These are phyloP conservation scores for Takifugu rubripes DNA, from an alignment of 2,797 vertebrate species.

Conservation along the genomic window DNA sequence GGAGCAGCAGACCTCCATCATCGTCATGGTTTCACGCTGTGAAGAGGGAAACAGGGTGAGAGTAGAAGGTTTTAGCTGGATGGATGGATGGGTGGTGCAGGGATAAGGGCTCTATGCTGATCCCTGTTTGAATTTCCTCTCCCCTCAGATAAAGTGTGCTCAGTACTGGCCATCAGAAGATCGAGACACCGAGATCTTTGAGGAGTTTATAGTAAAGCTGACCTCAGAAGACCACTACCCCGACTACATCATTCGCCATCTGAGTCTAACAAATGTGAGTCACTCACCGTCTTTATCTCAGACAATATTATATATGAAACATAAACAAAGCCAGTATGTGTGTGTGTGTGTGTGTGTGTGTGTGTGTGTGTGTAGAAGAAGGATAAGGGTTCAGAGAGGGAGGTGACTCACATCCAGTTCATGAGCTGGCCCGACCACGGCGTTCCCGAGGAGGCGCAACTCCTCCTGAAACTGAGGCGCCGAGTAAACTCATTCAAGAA, in stretches of 20 bases:
- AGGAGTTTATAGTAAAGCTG: constrained; percentile 85
- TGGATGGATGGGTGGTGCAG: neutral
- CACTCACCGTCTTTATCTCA: neutral
- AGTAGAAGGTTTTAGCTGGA: neutral
- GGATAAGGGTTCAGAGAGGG: constrained; percentile 83
- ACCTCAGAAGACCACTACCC: constrained; percentile 81
- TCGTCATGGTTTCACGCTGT: constrained; percentile 97
- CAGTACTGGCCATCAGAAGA: constrained; percentile 90
- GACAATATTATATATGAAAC: too few species aligned
- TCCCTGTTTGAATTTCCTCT: constrained; percentile 8
- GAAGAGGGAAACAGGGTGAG: constrained; percentile 92
- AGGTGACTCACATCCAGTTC: constrained; percentile 96
- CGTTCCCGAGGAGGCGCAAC: constrained; percentile 87
- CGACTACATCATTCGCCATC: constrained; percentile 87
- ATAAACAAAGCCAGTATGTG: neutral
- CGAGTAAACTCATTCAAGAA: constrained; percentile 94
- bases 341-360: neutral
- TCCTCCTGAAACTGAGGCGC: constrained; percentile 89
- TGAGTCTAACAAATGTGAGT: constrained; percentile 80
- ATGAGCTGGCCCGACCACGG: constrained; percentile 97
- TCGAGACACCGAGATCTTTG: constrained; percentile 74
- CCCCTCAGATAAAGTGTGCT: constrained; percentile 86
- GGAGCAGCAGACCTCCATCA: constrained; percentile 95
- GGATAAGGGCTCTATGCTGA: neutral
- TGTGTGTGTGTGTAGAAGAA: constrained; percentile 73